Conservation (phyloP, 2,888 invertebrate species). For the Andrena marginata region DNA sequence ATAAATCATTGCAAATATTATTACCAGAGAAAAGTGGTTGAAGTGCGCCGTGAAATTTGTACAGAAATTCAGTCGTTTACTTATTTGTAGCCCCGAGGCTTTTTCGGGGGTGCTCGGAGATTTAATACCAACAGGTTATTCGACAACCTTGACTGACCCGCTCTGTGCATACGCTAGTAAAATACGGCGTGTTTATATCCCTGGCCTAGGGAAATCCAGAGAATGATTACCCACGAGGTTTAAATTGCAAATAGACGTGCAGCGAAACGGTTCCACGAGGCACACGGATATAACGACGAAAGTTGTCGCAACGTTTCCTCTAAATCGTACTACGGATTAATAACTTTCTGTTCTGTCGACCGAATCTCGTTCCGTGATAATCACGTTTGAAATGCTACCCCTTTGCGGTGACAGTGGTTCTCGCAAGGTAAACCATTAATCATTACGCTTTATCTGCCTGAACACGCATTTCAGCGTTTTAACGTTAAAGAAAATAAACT, state of each 20-base stretch:
- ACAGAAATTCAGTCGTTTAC: slow-evolving; percentile 25
- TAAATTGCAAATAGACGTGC: slow-evolving; percentile 61
- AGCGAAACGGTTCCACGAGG: slow-evolving; percentile 12
- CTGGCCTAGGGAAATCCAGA: slow-evolving; percentile 47
- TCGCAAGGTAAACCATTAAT: not conserved
- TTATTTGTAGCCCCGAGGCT: slow-evolving; percentile 27
- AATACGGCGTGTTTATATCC: slow-evolving; percentile 45
- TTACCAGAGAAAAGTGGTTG: not conserved
- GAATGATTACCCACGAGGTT: slow-evolving; percentile 62
- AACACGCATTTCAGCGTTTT: not conserved
- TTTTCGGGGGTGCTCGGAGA: slow-evolving; percentile 39
- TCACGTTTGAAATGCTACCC: not conserved
- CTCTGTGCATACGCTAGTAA: slow-evolving; percentile 25
- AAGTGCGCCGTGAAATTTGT: not conserved
- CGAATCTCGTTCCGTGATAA: slow-evolving; percentile 18
- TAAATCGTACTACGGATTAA: slow-evolving; percentile 27
- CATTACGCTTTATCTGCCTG: not conserved
- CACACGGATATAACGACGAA: slow-evolving; percentile 24
- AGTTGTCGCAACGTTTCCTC: slow-evolving; percentile 21
- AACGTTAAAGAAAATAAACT: not conserved
- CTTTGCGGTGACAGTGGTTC: not conserved
- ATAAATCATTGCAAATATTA: not conserved
- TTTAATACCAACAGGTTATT: slow-evolving; percentile 61
- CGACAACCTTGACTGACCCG: slow-evolving; percentile 36
- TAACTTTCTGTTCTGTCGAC: slow-evolving; percentile 22